These are phyloP conservation scores for Drosophila pseudoobscura DNA, from an alignment of 1,140 invertebrate genomes.

Conservation along the genomic window DNA sequence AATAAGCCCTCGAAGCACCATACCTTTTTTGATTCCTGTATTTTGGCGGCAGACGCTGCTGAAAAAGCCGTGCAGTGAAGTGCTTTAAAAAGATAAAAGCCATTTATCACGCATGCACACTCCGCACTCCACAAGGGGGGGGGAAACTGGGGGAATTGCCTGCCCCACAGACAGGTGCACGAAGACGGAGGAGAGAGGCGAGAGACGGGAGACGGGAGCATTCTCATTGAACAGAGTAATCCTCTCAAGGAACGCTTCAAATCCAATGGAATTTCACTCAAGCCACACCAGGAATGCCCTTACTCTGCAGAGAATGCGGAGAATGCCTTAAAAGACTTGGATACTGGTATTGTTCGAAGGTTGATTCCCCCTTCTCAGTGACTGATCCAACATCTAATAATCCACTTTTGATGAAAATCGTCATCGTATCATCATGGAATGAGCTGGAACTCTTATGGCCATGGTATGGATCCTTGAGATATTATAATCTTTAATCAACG, in stretches of 20 bases:
- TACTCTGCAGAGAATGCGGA: not conserved
- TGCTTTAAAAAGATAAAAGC: conserved; percentile 81
- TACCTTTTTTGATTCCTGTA: conserved; percentile 7
- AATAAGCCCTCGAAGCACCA: too few relatives aligned
- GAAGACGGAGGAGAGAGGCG: conserved; percentile 12
- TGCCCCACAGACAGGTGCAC: conserved; percentile 33
- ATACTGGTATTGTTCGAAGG: too few relatives aligned
- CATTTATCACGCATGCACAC: conserved; percentile 75
- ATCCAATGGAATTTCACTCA: not conserved
- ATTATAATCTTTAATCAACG: too few relatives aligned
- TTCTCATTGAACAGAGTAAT: conserved; percentile 62
- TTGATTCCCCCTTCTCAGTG: too few relatives aligned
- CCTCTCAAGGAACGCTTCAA: conserved; percentile 18
- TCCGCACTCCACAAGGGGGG: conserved; percentile 37
- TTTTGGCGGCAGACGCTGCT: conserved; percentile 25
- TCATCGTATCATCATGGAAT: too few relatives aligned
- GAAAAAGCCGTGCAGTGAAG: conserved; percentile 68
- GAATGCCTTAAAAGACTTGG: too few relatives aligned
- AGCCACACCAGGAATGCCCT: not conserved
- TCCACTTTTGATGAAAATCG: too few relatives aligned
- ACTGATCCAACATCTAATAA: too few relatives aligned
- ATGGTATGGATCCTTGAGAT: too few relatives aligned
- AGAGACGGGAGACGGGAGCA: conserved; percentile 30
- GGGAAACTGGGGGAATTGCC: not conserved
- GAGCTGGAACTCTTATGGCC: too few relatives aligned